Evolutionary conservation across 2,888 invertebrate genomes (phyloP).

Genomic region (Folsomia manolachei): DNA sequence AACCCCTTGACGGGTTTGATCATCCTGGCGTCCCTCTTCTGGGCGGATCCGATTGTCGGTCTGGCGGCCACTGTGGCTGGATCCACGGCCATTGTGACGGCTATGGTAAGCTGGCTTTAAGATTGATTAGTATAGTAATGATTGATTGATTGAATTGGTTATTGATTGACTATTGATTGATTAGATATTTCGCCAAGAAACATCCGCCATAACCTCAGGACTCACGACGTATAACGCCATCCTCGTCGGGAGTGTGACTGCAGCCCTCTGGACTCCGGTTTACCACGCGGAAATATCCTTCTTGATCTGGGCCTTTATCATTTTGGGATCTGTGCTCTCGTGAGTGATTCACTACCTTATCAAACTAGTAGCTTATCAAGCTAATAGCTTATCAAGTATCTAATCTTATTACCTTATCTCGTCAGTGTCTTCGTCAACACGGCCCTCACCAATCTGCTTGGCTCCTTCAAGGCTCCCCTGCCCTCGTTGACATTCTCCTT

Average conservation of each 20-base stretch:
- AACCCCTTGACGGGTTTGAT: slow-evolving; percentile 56
- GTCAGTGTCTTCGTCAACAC: slow-evolving; percentile 54
- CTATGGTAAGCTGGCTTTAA: slow-evolving; percentile 37
- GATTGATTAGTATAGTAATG: background rate
- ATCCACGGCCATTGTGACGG: slow-evolving; percentile 45
- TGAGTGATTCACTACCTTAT: too few species aligned
- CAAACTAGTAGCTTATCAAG: too few species aligned
- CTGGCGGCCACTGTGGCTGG: slow-evolving; percentile 43
- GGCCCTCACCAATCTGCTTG: slow-evolving; percentile 53
- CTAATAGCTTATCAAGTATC: slow-evolving; percentile 45
- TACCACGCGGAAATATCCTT: slow-evolving; percentile 31
- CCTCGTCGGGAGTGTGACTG: slow-evolving; percentile 52
- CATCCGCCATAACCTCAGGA: slow-evolving; percentile 36
- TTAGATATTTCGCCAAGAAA: slow-evolving; percentile 41
- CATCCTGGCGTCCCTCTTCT: slow-evolving; percentile 53
- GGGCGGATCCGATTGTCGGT: slow-evolving; percentile 49
- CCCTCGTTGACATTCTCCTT: slow-evolving; percentile 55
- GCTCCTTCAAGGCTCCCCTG: slow-evolving; percentile 52
- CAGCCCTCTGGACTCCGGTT: slow-evolving; percentile 51
- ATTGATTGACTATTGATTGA: slow-evolving; percentile 12
- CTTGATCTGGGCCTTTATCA: slow-evolving; percentile 47
- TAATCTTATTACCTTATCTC: slow-evolving; percentile 36
- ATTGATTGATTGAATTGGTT: background rate
- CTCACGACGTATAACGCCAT: slow-evolving; percentile 51
- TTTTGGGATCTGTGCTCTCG: slow-evolving; percentile 49